Evolutionary conservation across 2,113 vertebrate species (phyloP), one percentile per base, ranked within the genome.

Genomic region (Antigone vipio): DNA sequence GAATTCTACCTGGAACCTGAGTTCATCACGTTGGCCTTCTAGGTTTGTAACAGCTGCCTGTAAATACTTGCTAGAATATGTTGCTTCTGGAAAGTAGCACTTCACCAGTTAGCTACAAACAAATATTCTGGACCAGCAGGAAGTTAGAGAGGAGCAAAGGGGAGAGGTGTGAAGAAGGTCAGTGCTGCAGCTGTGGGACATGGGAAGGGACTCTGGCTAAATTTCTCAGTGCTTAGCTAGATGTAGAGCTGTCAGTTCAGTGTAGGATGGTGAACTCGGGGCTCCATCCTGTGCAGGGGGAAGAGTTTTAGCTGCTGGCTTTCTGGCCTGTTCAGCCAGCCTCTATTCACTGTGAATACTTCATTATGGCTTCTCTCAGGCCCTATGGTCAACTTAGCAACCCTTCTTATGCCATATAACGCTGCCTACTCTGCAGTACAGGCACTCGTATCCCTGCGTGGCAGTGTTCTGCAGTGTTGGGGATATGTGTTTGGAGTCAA

Each of bases 101-200:
- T 91, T 86, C 18, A 58, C 52, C 71, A 75, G 66, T 30, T 85
- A 71, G 79, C 66, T 91, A 21, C 35, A 22, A 20, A 52, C 34
- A 69, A 38, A 49, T 58, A 9, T 0, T 38, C 16, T 9, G 27
- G 72, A 89, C 5, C 40, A 64, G 90, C 78, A 88, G 93, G 91
- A 85, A 88, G 74, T 35, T 50, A 47, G 55, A 72, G 86, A 50
- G 74, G 77, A 87, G 88, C 66, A 62, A 49, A 89, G 85, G 87
- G 69, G 93, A 93, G 74, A 88, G 85, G 47, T 72, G n/a, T 75
- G 15, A 40, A 79, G 82, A 79, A 83, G 95, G 74, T 60, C 91
- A 95, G 32, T 20, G 67, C 58, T 72, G 88, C 85, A 93, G 30
- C 66, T 38, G 69, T 53, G 88, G 62, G 89, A 79, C 74, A 79